phyloP scores from a whole-genome alignment of 2,113 vertebrate species.

The Percopsis transmontana region DNA sequence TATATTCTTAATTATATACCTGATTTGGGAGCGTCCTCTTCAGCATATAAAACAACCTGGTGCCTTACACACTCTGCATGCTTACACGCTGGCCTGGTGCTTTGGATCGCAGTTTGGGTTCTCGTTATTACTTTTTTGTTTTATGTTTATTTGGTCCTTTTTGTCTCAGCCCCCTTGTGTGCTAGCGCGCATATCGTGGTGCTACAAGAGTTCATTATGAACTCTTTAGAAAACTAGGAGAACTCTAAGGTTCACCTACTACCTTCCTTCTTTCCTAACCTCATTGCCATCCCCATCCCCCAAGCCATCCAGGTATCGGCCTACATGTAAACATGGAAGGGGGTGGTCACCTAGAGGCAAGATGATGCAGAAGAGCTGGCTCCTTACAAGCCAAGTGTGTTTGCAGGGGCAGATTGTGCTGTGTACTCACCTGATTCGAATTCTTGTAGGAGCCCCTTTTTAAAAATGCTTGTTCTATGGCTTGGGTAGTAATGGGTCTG shows the following conservation, averaged over 20 bases:
- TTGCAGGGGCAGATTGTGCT: slow-evolving; percentile 41
- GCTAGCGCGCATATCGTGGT: slow-evolving; percentile 70
- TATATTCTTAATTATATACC: slow-evolving; percentile 59
- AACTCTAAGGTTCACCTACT: slow-evolving; percentile 52
- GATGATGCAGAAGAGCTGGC: slow-evolving; percentile 66
- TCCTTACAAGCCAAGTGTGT: slow-evolving; percentile 53
- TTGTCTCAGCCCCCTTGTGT: slow-evolving; percentile 62
- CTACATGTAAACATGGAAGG: slow-evolving; percentile 81
- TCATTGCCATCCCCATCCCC: slow-evolving; percentile 45
- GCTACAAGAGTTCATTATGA: slow-evolving; percentile 54
- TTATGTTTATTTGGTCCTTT: slow-evolving; percentile 32
- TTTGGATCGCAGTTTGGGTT: slow-evolving; percentile 80
- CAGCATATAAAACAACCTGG: slow-evolving; percentile 82
- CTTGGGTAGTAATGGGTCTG: slow-evolving; percentile 68
- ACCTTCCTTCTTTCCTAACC: slow-evolving; percentile 41
- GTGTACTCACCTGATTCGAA: slow-evolving; percentile 34
- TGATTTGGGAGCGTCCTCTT: slow-evolving; percentile 79
- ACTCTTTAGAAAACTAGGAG: slow-evolving; percentile 49
- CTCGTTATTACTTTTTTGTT: slow-evolving; percentile 30
- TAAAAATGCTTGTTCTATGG: slow-evolving; percentile 59
- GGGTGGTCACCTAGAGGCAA: slow-evolving; percentile 75
- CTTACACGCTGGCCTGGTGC: slow-evolving; percentile 84
- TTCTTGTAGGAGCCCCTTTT: slow-evolving; percentile 45
- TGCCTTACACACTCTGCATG: slow-evolving; percentile 84
- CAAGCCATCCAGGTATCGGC: slow-evolving; percentile 78